A percentile compares a stretch with the other conserved stretches of the same genome.
Evolutionary conservation across 2,797 vertebrate species (phyloP).

Genomic region (Gambusia yucatana): DNA sequence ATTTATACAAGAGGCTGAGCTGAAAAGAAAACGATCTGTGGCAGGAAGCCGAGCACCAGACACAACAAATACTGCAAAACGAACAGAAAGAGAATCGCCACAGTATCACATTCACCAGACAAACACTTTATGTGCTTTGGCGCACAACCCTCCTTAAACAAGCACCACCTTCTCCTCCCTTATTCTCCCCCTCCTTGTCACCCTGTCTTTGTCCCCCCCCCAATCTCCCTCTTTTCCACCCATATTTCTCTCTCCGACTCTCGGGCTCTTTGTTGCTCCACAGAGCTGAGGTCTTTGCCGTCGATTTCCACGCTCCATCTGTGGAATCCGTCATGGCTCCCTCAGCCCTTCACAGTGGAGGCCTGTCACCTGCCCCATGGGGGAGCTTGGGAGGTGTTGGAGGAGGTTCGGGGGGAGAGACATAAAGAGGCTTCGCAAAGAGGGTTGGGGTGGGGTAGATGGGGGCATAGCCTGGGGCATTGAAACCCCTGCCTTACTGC

Average conservation of each 20-base stretch:
- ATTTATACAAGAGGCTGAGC: conserved; percentile 20
- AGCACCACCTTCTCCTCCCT: conserved; percentile 62
- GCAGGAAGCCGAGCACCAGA: not conserved
- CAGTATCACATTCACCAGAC: conserved; percentile 19
- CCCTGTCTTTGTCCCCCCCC: conserved; percentile 56
- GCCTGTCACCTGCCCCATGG: conserved; percentile 97
- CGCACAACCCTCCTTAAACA: conserved; percentile 60
- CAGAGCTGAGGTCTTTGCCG: conserved; percentile 92
- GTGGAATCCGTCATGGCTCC: conserved; percentile 96
- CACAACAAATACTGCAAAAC: not conserved
- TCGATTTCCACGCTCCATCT: conserved; percentile 99
- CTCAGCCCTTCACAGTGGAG: conserved; percentile 89
- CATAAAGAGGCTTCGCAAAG: conserved; percentile 78
- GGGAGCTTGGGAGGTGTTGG: conserved; percentile 80
- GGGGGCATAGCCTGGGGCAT: conserved; percentile 75
- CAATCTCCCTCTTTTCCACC: conserved; percentile 65
- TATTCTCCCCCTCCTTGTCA: conserved; percentile 35
- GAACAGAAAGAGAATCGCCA: conserved; percentile 10
- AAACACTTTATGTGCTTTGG: conserved; percentile 16
- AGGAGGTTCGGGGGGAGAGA: conserved; percentile 64
- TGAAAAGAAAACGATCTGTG: not conserved
- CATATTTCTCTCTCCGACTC: conserved; percentile 72
- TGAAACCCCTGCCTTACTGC: conserved; percentile 16
- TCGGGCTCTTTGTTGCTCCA: conserved; percentile 90
- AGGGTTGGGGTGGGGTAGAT: conserved; percentile 59